Conservation (phyloP, 2,888 invertebrate species). For the Dinocampus coccinellae region DNA sequence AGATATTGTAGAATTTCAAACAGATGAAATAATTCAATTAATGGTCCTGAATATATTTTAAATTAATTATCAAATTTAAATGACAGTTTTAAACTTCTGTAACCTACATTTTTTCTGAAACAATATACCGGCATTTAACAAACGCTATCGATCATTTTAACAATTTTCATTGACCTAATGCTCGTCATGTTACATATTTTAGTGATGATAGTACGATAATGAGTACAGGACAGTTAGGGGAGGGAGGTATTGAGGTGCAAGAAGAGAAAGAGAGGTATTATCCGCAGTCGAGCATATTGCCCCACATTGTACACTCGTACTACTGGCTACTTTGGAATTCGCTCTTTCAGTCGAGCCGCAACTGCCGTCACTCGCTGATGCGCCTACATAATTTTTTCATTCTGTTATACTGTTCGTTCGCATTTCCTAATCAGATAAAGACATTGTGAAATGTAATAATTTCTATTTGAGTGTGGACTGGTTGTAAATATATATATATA, state of each 20-base stretch:
- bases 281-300: conserved; percentile 31
- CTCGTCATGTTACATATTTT: not conserved
- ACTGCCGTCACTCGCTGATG: conserved; percentile 57
- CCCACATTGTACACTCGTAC: conserved; percentile 36
- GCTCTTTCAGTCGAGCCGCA: conserved; percentile 57
- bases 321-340: conserved; percentile 52
- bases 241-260: conserved; percentile 21
- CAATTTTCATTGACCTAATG: not conserved
- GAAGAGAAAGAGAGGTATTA: conserved; percentile 24
- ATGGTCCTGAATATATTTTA: no score
- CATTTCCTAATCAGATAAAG: no score
- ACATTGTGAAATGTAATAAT: not conserved
- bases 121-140: not conserved
- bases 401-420: not conserved
- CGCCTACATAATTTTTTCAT: conserved; percentile 11
- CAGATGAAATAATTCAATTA: no score
- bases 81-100: no score
- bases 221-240: conserved; percentile 7
- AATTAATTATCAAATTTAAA: no score
- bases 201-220: conserved; percentile 34
- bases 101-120: not conserved
- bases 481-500: not conserved
- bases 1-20: no score
- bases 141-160: not conserved
- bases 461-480: not conserved